Evolutionary conservation across 2,888 invertebrate genomes (phyloP), one percentile per base, ranked within the genome.

Genomic region (Macaria notata): DNA sequence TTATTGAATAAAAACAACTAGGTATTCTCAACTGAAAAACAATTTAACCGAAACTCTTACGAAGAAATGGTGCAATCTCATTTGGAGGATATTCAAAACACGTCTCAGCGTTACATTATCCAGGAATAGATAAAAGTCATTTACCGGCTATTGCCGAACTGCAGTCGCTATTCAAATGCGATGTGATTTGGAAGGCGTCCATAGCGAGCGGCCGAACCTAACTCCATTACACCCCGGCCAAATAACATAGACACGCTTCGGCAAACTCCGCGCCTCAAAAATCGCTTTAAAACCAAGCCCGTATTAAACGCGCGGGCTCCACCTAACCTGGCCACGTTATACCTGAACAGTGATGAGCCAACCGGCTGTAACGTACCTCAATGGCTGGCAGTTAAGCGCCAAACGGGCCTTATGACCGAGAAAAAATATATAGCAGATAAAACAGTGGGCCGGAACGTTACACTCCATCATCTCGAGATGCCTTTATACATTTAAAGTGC

Each of bases 111-210:
- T 51, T 65, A 64, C 52, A 66, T 66, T 62, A 70, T 72, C 69
- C 59, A 66, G 65, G 72, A 73, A 76, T 78, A 77, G 73, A 79
- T 77, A 76, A 78, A 80, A 81, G 76, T 77, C 79, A 79, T 85
- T 84, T 81, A 75, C 75, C 68, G 74, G 68, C 75, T 78, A 82
- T 82, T 76, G 71, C 72, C 64, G 69, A 79, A 80, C 71, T 82
- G 85, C 82, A 81, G 73, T 77, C 70, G 70, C 75, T 81, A 86
- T 86, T 85, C 85, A 86, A 86, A 88, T 86, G 78, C 73, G 79
- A 82, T 79, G 82, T 78, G 81, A 86, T 85, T 87, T 88, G 84
- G 84, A 88, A 81, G 79, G 76, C 77, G 75, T 84, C 85, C 85
- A 85, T 79, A 73, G 75, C 68, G 67, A 66, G 73, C 74, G 75